phyloP scores from a whole-genome alignment of 2,888 invertebrate genomes.

The Polyploca ridens region DNA sequence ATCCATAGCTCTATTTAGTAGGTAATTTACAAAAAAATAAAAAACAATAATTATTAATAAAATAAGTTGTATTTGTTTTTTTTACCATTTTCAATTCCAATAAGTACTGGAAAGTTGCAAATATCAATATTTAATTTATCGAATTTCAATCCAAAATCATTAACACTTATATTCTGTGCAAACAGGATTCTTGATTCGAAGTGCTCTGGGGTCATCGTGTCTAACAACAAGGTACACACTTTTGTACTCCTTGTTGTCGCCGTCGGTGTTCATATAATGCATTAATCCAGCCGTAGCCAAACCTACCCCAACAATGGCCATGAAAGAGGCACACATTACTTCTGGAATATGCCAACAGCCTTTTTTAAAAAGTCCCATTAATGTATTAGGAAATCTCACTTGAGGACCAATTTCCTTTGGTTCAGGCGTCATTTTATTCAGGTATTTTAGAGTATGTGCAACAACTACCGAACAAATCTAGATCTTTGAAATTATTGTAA shows the following conservation, averaged over 20 bases:
- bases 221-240: conserved; percentile 84
- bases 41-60: too few species aligned
- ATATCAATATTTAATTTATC: too few species aligned
- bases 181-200: conserved; percentile 60
- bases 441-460: neutral
- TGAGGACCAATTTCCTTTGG: conserved; percentile 59
- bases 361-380: conserved; percentile 55
- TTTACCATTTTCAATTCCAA: too few species aligned
- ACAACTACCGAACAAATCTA: neutral
- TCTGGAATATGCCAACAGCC: conserved; percentile 90
- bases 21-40: too few species aligned
- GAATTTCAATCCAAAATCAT: neutral
- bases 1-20: too few species aligned
- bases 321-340: conserved; percentile 83
- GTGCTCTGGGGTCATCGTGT: conserved; percentile 86
- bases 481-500: neutral
- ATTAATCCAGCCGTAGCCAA: conserved; percentile 69
- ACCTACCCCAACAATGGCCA: conserved; percentile 84
- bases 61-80: too few species aligned
- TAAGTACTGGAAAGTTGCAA: too few species aligned
- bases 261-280: conserved; percentile 80
- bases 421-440: conserved; percentile 43
- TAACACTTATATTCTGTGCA: conserved; percentile 46
- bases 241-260: conserved; percentile 87
- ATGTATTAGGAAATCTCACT: conserved; percentile 53